Percentiles rank a stretch among this genome's conserved stretches.
Evolutionary conservation across 2,888 invertebrate species (phyloP).

Genomic region (Phaedon cochleariae): DNA sequence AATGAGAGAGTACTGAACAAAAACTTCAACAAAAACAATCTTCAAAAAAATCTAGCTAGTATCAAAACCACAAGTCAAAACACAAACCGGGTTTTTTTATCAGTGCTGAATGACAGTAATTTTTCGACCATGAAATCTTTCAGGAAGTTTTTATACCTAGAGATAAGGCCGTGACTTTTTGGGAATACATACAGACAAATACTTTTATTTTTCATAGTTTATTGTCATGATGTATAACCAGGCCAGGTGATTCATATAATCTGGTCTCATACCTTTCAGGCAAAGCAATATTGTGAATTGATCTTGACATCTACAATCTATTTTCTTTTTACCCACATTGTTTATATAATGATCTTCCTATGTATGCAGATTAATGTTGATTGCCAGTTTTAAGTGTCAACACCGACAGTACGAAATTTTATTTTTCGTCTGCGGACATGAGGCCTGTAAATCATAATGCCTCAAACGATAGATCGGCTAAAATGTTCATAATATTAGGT

Average conservation of each 20-base stretch:
- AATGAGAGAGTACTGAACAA: too few relatives aligned
- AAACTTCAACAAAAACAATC: too few relatives aligned
- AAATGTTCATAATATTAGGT: constrained; percentile 34
- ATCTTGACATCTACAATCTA: not conserved
- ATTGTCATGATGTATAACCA: too few relatives aligned
- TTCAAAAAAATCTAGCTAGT: not conserved
- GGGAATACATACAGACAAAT: not conserved
- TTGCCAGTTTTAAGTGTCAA: constrained; percentile 47
- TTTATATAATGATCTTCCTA: constrained; percentile 48
- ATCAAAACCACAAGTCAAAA: too few relatives aligned
- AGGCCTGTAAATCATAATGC: constrained; percentile 50
- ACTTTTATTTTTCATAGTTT: not conserved
- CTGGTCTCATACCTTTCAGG: too few relatives aligned
- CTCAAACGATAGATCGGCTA: constrained; percentile 19
- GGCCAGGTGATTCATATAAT: too few relatives aligned
- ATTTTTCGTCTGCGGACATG: constrained; percentile 52
- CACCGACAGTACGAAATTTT: constrained; percentile 50
- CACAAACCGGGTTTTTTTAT: not conserved
- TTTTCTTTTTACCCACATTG: constrained; percentile 43
- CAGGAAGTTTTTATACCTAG: not conserved
- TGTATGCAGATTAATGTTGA: constrained; percentile 42
- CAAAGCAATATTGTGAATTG: not conserved
- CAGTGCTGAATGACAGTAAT: not conserved
- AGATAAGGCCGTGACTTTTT: not conserved
- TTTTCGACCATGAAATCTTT: not conserved